Conservation (phyloP, 2,113 vertebrate species). For the Platysteira castanea region DNA sequence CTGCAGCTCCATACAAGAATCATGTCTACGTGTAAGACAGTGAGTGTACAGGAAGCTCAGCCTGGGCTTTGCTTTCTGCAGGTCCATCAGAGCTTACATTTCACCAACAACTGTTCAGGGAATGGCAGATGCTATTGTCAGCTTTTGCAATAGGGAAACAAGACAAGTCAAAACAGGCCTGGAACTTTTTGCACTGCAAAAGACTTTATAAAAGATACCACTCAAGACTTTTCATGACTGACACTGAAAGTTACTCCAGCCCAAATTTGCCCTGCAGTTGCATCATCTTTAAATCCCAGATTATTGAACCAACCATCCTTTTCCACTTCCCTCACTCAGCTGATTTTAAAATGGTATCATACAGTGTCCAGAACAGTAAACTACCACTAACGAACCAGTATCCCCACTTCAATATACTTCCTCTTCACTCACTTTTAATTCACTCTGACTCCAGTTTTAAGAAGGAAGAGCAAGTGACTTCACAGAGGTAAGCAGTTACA, state of each 20-base stretch:
- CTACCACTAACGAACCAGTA: neutral
- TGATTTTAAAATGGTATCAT: neutral
- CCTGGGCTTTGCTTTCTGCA: neutral
- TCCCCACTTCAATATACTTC: neutral
- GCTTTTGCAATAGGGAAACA: neutral
- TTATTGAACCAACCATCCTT: neutral
- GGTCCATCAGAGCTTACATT: neutral
- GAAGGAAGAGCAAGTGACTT: neutral
- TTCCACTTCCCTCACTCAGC: neutral
- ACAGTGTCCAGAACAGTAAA: neutral
- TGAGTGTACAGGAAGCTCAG: neutral
- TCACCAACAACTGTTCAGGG: neutral
- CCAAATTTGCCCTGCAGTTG: neutral
- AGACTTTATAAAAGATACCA: neutral
- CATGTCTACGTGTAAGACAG: neutral
- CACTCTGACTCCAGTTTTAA: neutral
- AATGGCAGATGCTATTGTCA: neutral
- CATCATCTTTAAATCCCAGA: neutral
- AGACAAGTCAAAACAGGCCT: neutral
- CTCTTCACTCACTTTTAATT: neutral
- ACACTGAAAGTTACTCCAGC: neutral
- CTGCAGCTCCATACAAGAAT: neutral
- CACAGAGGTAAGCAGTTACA: neutral
- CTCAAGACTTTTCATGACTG: neutral
- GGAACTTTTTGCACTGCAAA: neutral